Evolutionary conservation across 2,113 vertebrate species (phyloP).

Genomic region (Pholis gunnellus): DNA sequence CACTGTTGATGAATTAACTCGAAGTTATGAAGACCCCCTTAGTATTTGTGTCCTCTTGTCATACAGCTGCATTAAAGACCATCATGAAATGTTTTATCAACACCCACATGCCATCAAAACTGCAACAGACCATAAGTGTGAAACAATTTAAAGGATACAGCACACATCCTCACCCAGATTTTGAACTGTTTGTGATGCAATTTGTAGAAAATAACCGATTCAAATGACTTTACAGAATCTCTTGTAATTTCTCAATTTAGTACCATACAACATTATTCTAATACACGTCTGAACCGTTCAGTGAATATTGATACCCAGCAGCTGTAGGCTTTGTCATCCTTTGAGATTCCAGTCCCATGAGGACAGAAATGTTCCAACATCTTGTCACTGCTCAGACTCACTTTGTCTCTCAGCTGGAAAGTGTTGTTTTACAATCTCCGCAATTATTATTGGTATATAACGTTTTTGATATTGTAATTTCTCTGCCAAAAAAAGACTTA

Average conservation of each 20-base stretch:
- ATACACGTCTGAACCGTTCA: neutral
- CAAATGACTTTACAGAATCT: neutral
- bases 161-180: too few relatives aligned
- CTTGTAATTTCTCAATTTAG: neutral
- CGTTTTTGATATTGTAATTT: neutral
- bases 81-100: neutral
- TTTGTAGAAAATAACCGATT: too few relatives aligned
- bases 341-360: too few relatives aligned
- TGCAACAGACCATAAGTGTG: neutral
- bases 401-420: neutral
- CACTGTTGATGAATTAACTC: slow-evolving; percentile 6
- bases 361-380: neutral
- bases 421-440: neutral
- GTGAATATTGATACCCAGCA: neutral
- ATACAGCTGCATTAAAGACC: neutral
- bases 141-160: too few relatives aligned
- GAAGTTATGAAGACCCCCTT: neutral
- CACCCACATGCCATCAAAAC: neutral
- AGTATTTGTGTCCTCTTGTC: neutral
- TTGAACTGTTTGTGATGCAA: too few relatives aligned
- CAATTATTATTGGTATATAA: neutral
- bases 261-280: too few relatives aligned
- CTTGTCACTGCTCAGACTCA: neutral
- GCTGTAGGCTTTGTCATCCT: neutral
- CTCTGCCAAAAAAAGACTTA: too few relatives aligned